These are phyloP conservation scores for Ailurus styani DNA, from an alignment of 2,113 vertebrate species.

Conservation along the genomic window DNA sequence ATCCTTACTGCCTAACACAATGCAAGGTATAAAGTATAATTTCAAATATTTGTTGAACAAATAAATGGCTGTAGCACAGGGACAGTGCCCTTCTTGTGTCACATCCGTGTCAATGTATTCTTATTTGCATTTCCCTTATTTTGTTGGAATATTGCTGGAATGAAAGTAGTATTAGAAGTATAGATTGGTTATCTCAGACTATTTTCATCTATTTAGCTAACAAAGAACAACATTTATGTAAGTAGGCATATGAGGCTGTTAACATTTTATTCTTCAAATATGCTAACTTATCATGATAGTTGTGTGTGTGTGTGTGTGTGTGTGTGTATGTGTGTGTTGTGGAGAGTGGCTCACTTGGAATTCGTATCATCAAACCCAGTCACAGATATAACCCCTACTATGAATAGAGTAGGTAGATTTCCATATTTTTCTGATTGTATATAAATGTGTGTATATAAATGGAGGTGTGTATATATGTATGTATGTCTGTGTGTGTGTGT, in stretches of 20 bases:
- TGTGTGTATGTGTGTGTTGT: background rate
- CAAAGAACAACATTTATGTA: background rate
- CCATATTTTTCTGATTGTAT: background rate
- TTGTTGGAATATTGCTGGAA: background rate
- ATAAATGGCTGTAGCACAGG: background rate
- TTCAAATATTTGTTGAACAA: background rate
- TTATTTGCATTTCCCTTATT: background rate
- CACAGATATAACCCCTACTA: background rate
- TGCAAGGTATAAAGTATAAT: background rate
- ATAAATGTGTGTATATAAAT: background rate
- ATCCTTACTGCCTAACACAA: background rate
- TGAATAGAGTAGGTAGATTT: background rate
- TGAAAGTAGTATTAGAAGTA: background rate
- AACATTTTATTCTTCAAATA: background rate
- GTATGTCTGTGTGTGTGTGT: background rate
- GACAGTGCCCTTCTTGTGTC: background rate
- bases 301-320: background rate
- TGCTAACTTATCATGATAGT: background rate
- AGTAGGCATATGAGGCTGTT: background rate
- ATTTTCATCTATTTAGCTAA: background rate
- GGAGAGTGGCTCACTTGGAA: background rate
- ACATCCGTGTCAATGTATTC: background rate
- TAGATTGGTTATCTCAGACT: background rate
- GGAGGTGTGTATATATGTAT: fast-evolving
- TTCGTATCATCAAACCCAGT: background rate